Base-by-base conservation (phyloP, 2,888 invertebrate species). In the Dicycla oo region DNA sequence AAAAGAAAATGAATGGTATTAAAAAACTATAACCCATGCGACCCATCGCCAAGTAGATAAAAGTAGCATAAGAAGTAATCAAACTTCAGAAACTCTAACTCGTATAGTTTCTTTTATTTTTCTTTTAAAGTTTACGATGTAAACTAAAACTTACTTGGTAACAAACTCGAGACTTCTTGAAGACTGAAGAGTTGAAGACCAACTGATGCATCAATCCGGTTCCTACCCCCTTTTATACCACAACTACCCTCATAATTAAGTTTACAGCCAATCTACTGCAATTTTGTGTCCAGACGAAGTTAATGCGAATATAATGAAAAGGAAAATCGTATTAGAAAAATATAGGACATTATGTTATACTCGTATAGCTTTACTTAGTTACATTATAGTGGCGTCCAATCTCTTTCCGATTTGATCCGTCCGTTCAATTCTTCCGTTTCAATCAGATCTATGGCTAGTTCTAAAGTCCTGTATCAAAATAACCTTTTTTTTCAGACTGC, bases 151-250 rank as follows among this genome's bases (percentile, higher is more conserved):
- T 77, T 34, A 77, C 85, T 62, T 62, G 64, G 2, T 51, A 58
- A 3, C 0, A 34, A 62, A 71, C 23, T 30, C 6, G 7, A 56
- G 11, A 75, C 34, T 51, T 57, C 58, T 53, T 75, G 30, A 26
- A 71, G 60, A 23, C n/a, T 10, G 49, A 49, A 74, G 61, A 62
- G 45, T 23, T 38, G 53, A 45, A 69, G 71, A 34, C 0, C 20
- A 78, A 85, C 79, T 85, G 85, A 79, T 85, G 84, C 80, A 81
- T 63, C 38, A 10, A 1, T 23, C 13, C 34, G 54, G 60, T 53
- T 71, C 30, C 57, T 23, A 34, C 5, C 43, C 15, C 45, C 61
- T 82, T 85, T 82, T 85, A 85, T 85, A 85, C 49, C 3, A 15
- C 2, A 54, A 61, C 61, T 54, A 66, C 43, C 68, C 70, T 18